Percentiles rank a stretch among this genome's conserved stretches.
Evolutionary conservation across 2,113 vertebrate species (phyloP).

Genomic region (cat (Felis catus)): DNA sequence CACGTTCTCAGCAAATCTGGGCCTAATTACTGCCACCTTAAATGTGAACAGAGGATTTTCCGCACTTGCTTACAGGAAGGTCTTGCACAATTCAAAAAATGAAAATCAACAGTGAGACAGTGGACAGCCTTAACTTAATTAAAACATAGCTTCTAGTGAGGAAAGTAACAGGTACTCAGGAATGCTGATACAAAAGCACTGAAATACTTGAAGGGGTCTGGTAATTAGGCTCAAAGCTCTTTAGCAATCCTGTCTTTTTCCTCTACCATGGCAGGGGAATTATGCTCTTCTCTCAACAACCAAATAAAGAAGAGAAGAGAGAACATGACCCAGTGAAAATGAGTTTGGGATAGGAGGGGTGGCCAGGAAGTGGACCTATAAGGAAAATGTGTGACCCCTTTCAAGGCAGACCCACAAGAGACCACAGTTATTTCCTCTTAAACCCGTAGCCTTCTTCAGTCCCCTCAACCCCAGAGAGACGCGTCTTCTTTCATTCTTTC

Average conservation of each 20-base stretch:
- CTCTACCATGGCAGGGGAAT: neutral
- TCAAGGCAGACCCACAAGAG: neutral
- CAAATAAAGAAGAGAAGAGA: neutral
- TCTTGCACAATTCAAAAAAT: conserved; percentile 51
- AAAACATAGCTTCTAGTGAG: conserved; percentile 56
- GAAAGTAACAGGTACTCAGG: neutral
- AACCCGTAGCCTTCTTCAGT: neutral
- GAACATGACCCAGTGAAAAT: neutral
- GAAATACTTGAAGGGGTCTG: conserved; percentile 1
- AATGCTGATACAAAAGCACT: neutral
- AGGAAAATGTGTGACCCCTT: neutral
- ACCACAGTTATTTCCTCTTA: neutral
- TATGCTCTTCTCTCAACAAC: neutral
- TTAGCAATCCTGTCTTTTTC: neutral
- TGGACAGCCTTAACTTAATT: conserved; percentile 73
- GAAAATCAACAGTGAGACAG: conserved; percentile 60
- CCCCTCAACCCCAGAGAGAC: neutral
- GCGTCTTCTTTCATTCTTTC: neutral
- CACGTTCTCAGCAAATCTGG: conserved; percentile 70
- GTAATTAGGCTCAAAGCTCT: neutral
- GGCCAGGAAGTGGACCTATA: neutral
- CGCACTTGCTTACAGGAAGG: conserved; percentile 67
- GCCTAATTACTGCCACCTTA: conserved; percentile 70
- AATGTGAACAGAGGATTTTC: conserved; percentile 34
- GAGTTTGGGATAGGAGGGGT: neutral